Evolutionary conservation across 2,888 invertebrate genomes (phyloP), one percentile per base, ranked within the genome.

Genomic region (Cyclophora punctaria): DNA sequence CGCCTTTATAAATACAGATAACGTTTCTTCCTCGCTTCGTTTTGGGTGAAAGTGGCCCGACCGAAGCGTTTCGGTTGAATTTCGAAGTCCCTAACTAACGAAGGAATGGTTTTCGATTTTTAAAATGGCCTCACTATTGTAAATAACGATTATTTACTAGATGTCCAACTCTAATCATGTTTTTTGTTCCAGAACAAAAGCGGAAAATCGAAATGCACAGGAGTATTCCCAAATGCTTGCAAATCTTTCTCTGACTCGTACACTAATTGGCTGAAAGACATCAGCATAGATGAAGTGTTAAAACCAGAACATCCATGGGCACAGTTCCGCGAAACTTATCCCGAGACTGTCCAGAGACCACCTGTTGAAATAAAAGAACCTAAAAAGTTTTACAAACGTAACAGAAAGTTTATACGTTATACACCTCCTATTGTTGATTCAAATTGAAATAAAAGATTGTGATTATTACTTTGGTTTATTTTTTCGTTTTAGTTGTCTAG

Each of bases 221-320:
- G 64, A 78, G 78, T 52, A 5, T 76, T 83, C 53, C 45, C 74
- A 64, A 62, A 86, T 74, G 64, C 90, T 63, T 77, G 68, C 69
- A 62, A 74, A 60, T 67, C 78, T 68, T 80, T 71, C 78, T 49
- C 76, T 62, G 67, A 60, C 37, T 57, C 59, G 41, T 88, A 87
- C 57, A 69, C 58, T 3, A 67, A 64, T 7, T 88, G 86, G 88
- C 59, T 86, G 40, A 76, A 75, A 50, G 71, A 82, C 5, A 69
- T 89, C 5, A 72, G 90, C 63, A 64, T 84, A 46, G 82, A 88
- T 52, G 78, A 87, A 48, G 74, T 69, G 3, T 60, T 83, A 45
- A 71, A 75, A 62, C 57, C 66, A 45, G 84, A 88, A 55, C 91
- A 92, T 66, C 93, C 93, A 3, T 94, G 93, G 91, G 78, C 90